These are phyloP conservation scores for Fragum sueziense DNA, from an alignment of 2,888 invertebrate species.

Conservation along the genomic window DNA sequence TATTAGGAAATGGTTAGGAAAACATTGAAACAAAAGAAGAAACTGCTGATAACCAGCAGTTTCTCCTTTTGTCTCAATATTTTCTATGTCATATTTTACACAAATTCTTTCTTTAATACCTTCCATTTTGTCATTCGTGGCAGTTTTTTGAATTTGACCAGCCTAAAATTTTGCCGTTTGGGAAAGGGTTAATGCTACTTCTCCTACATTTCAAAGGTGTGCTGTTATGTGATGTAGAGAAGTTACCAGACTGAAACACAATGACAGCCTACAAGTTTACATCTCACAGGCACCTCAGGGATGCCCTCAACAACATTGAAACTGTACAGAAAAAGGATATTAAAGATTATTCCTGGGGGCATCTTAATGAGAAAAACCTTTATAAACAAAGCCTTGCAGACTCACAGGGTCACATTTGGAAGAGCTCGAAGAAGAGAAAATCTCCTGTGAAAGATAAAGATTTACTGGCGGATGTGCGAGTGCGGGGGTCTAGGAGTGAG, in stretches of 20 bases:
- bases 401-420: conserved; percentile 66
- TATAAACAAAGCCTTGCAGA: conserved; percentile 55
- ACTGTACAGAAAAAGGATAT: conserved; percentile 77
- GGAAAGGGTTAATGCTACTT: background rate
- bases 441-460: conserved; percentile 45
- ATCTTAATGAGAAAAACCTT: conserved; percentile 78
- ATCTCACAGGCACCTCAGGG: conserved; percentile 70
- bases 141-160: no score
- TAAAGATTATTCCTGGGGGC: conserved; percentile 76
- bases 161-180: no score
- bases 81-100: no score
- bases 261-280: conserved; percentile 75
- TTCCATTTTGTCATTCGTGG: no score
- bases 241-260: background rate
- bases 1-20: no score
- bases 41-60: no score
- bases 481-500: conserved; percentile 10
- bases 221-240: background rate
- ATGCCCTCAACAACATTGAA: conserved; percentile 75
- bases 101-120: no score
- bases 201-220: background rate
- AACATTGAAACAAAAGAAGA: no score
- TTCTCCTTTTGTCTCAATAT: no score
- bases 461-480: conserved; percentile 27
- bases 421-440: conserved; percentile 51